Conservation (phyloP, 2,113 vertebrate genomes). For the Furnarius figulus region DNA sequence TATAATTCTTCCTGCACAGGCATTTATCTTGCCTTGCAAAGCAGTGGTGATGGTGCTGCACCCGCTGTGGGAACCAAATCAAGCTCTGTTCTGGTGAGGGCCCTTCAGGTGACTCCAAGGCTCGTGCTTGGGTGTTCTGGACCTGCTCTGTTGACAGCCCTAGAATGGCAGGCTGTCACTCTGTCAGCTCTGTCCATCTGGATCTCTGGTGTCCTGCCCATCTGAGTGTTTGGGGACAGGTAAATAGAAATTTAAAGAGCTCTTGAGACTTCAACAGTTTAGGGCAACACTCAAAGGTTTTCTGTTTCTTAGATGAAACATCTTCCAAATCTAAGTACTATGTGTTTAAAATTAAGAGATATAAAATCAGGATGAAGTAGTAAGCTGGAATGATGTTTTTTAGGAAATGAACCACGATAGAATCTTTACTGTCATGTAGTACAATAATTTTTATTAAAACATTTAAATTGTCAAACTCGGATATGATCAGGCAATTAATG, state of each 20-base stretch:
- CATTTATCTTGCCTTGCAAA: not conserved
- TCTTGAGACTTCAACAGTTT: not conserved
- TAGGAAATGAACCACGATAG: conserved; percentile 49
- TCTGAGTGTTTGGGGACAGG: not conserved
- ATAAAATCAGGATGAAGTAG: not conserved
- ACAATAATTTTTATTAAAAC: conserved; percentile 29
- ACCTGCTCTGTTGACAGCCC: not conserved
- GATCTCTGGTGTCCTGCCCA: not conserved
- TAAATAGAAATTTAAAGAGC: not conserved
- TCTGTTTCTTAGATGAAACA: not conserved
- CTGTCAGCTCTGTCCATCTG: not conserved
- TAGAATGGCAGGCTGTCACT: fast-evolving
- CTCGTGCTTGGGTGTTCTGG: fast-evolving
- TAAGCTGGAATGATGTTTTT: not conserved
- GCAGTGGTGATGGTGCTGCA: not conserved
- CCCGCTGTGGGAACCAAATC: not conserved
- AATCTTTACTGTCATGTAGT: conserved; percentile 37
- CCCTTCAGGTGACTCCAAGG: not conserved
- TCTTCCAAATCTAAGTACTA: not conserved
- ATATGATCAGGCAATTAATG: conserved; percentile 45
- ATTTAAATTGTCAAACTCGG: conserved; percentile 42
- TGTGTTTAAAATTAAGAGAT: not conserved
- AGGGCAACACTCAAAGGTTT: not conserved
- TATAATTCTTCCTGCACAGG: not conserved
- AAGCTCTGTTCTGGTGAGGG: not conserved